phyloP scores from a whole-genome alignment of 2,113 vertebrate genomes.

The Lophochroa leadbeateri region DNA sequence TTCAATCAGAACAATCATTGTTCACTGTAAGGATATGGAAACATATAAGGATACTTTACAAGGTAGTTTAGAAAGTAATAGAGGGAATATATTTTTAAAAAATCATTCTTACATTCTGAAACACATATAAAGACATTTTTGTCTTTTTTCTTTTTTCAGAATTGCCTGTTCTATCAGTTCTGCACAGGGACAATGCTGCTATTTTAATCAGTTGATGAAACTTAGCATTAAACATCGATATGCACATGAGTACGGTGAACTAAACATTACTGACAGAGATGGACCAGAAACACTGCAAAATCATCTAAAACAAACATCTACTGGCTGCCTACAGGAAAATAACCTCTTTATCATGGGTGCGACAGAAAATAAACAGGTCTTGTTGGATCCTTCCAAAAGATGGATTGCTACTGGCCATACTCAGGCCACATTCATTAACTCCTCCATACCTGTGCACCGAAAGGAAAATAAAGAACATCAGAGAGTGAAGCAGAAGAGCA shows the following conservation, averaged over 20 bases:
- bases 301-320: background rate
- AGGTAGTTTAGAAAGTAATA: background rate
- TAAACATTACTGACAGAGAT: constrained; percentile 34
- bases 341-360: constrained; percentile 3
- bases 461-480: constrained; percentile 49
- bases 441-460: constrained; percentile 4
- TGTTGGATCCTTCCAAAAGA: constrained; percentile 51
- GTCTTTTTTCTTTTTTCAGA: constrained; percentile 55
- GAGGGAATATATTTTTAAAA: background rate
- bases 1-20: background rate
- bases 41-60: background rate
- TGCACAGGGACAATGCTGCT: constrained; percentile 60
- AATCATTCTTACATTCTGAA: background rate
- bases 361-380: constrained; percentile 50
- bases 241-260: constrained; percentile 79
- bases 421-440: constrained; percentile 31
- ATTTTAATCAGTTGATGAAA: constrained; percentile 76
- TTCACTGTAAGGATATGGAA: background rate
- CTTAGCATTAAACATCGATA: constrained; percentile 83
- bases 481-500: background rate
- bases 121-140: background rate
- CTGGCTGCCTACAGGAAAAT: constrained; percentile 36
- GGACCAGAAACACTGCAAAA: constrained; percentile 47
- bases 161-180: constrained; percentile 60
- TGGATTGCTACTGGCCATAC: constrained; percentile 21